Percentiles rank a stretch among this genome's conserved stretches.
phyloP scores from a whole-genome alignment of 2,888 invertebrate genomes.

The Lochmaea capreae region DNA sequence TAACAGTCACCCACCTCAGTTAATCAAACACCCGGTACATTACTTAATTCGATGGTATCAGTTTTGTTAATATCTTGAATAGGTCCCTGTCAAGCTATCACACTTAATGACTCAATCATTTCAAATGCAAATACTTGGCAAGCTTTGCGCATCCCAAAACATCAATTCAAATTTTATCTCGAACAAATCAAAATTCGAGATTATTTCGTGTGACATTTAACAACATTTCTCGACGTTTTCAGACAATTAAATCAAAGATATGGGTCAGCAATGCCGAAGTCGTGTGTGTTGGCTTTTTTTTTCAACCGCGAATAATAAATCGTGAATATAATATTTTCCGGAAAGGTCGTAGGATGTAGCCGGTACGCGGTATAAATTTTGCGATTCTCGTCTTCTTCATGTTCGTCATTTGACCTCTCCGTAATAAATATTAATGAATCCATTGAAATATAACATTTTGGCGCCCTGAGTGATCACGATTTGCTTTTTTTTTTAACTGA shows the following conservation, averaged over 20 bases:
- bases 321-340: slow-evolving; percentile 37
- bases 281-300: slow-evolving; percentile 27
- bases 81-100: too few relatives aligned
- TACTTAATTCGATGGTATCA: too few relatives aligned
- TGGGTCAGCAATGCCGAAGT: slow-evolving; percentile 39
- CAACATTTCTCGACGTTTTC: neutral
- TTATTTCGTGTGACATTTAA: too few relatives aligned
- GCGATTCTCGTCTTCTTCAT: slow-evolving; percentile 24
- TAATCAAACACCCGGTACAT: too few relatives aligned
- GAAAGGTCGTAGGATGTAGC: slow-evolving; percentile 29
- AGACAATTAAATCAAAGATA: slow-evolving; percentile 16
- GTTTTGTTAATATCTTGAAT: too few relatives aligned
- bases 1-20: too few relatives aligned
- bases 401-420: slow-evolving; percentile 33
- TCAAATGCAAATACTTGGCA: too few relatives aligned
- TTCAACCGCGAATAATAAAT: slow-evolving; percentile 26
- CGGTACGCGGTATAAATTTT: slow-evolving; percentile 21
- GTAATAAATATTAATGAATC: slow-evolving; percentile 42
- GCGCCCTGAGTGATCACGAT: slow-evolving; percentile 40
- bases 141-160: too few relatives aligned
- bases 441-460: slow-evolving; percentile 36
- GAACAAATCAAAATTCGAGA: too few relatives aligned
- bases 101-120: too few relatives aligned
- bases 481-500: slow-evolving; percentile 19
- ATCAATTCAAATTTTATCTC: too few relatives aligned